Conservation (phyloP, 2,113 vertebrate species). For the Mystacornis crossleyi region DNA sequence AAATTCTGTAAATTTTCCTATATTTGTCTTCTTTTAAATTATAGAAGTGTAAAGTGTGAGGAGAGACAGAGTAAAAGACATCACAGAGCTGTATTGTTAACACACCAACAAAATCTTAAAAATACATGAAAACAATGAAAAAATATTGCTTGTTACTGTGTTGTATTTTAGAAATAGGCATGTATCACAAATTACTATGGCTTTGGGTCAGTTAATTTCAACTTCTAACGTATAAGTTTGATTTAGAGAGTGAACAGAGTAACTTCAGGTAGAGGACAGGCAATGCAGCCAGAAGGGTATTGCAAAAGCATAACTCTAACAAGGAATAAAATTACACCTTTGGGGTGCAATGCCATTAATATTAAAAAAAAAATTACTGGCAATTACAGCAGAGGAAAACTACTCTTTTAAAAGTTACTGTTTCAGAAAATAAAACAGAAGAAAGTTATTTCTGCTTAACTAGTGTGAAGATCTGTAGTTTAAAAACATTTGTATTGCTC, state of each 20-base stretch:
- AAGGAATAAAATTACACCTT: neutral
- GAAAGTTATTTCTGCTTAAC: neutral
- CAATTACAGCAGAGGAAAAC: neutral
- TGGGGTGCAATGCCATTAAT: neutral
- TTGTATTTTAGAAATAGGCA: neutral
- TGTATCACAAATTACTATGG: neutral
- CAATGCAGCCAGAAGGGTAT: neutral
- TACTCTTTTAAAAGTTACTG: neutral
- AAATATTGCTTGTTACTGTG: neutral
- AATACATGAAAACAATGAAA: neutral
- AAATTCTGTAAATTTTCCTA: neutral
- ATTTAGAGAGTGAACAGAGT: neutral
- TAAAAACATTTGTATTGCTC: neutral
- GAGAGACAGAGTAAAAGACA: neutral
- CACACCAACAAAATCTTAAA: neutral
- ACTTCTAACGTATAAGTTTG: neutral
- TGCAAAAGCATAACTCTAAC: neutral
- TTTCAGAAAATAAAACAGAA: neutral
- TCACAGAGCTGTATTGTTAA: neutral
- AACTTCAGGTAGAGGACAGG: neutral
- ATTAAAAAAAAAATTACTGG: neutral
- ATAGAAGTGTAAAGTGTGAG: neutral
- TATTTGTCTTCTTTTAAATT: neutral
- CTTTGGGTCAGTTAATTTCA: neutral
- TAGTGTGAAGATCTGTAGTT: neutral